phyloP scores from a whole-genome alignment of 2,888 invertebrate genomes.

The Neoaliturus tenellus region DNA sequence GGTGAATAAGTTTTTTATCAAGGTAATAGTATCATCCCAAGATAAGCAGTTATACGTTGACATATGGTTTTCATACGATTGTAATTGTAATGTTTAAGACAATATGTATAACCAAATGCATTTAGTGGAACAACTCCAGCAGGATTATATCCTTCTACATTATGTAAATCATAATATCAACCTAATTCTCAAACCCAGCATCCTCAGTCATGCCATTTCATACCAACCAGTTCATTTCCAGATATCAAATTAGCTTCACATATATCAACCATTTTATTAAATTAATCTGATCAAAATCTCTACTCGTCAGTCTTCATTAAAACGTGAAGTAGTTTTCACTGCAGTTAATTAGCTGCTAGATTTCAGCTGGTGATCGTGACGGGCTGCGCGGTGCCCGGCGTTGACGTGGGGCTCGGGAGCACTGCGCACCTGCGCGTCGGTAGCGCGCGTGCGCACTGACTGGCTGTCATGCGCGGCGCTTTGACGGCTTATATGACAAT shows the following conservation, averaged over 20 bases:
- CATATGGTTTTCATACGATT: too few relatives aligned
- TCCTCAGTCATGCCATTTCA: neutral
- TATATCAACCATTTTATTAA: neutral
- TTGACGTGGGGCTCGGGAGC: neutral
- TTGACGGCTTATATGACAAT: constrained; percentile 13
- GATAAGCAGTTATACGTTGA: too few relatives aligned
- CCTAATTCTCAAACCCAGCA: neutral
- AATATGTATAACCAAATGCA: too few relatives aligned
- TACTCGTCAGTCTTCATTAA: neutral
- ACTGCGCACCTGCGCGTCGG: constrained; percentile 1
- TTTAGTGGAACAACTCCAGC: too few relatives aligned
- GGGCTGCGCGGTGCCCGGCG: neutral
- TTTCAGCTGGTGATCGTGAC: neutral
- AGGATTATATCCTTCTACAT: too few relatives aligned
- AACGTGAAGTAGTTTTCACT: neutral
- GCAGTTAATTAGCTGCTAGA: neutral
- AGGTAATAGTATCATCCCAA: too few relatives aligned
- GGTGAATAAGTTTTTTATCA: too few relatives aligned
- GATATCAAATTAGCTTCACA: neutral
- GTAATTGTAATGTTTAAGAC: too few relatives aligned
- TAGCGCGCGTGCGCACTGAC: neutral
- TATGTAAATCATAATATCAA: too few relatives aligned
- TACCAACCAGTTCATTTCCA: neutral
- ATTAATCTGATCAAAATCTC: neutral
- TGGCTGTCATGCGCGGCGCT: constrained; percentile 4